Base-by-base conservation (phyloP, 2,797 vertebrate genomes). In the Eidolon dupreanum region DNA sequence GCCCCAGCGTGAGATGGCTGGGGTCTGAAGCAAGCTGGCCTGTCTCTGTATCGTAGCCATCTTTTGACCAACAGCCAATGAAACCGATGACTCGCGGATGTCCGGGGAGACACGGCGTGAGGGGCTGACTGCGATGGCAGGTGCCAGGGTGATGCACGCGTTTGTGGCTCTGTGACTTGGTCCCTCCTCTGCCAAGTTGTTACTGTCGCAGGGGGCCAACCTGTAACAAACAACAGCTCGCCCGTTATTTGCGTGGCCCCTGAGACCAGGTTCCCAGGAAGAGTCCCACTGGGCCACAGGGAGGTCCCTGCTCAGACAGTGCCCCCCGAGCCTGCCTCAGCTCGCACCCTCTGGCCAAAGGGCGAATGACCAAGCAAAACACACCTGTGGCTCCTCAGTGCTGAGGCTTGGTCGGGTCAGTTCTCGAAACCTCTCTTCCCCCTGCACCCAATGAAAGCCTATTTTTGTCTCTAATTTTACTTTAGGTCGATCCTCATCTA, bases 381-480 rank as follows among this genome's bases (percentile, higher is more conserved):
- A 46, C 12, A 74, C 33, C 41, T 43, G 6, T 6, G 11, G 1
- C 28, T 68, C 73, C 38, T 68, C 41, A 19, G 24, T 5, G 0
- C 46, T 1, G 0, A n/a, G 3, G 11, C 36, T 38, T 65, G 38
- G 28, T 8, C 74, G 53, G 57, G 33, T 20, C 36, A 49, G 41
- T 81, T 53, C 84, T 79, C 71, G 73, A 92, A 90, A 70, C 41
- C 9, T 31, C n/a, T 81, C 9, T 36, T 85, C 51, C 38, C 17
- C 90, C 57, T 51, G 65, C 87, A 59, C 26, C 59, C 55, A 88
- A 77, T 90, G 82, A 79, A 90, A 84, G 41, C 22, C 77, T 74
- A 33, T 90, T 95, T 97, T 92, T 88, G 51, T 88, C 57, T 65
- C 13, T 55, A 26, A n/a, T 71, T 73, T 46, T 53, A 26, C 74